Base-by-base conservation (phyloP, 2,797 vertebrate genomes). In the Etheostoma perlongum region DNA sequence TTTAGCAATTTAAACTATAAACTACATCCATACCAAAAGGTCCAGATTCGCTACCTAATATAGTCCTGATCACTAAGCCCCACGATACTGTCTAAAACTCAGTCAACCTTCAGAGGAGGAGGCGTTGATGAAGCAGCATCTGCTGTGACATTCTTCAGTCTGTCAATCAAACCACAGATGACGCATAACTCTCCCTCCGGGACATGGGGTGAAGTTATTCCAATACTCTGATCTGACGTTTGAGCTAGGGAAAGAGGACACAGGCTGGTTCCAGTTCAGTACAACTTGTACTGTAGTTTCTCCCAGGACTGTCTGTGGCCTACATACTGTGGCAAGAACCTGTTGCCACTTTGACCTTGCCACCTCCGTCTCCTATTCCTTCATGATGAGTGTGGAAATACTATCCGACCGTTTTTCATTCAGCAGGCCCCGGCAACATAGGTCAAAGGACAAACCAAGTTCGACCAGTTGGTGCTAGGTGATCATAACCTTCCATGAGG, bases 51-150 rank as follows among this genome's bases (percentile, higher is more conserved):
- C 25, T 3, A 0, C 42, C 40, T 30, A 15, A 70, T 4, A 40
- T 4, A 30, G 27, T 55, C 18, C 1, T 47, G 36, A 62, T 14
- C 57, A n/a, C 19, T 51, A 51, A 72, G 70, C 23, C 9, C 47
- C 9, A 18, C 36, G 62, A 47, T 4, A 51, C 6, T 10, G 1
- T 15, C 47, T 63, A 2, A 0, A 48, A 68, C 9, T 64, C 44
- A 36, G 4, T 3, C 14, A 36, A 44, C 72, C 60, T 69, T 67
- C 46, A 64, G 18, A 23, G 25, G 16, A 53, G 33, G 57, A 83
- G 27, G 85, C 79, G 76, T 91, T 84, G 69, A 85, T 85, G 54
- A 72, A 30, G 30, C 10, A 7, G 47, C 49, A 81, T 62, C 21
- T 69, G 2, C 46, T 19, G 72, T 52, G 61, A 6, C 14, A 30